phyloP scores from a whole-genome alignment of 2,113 vertebrate genomes.

The Pandion haliaetus region DNA sequence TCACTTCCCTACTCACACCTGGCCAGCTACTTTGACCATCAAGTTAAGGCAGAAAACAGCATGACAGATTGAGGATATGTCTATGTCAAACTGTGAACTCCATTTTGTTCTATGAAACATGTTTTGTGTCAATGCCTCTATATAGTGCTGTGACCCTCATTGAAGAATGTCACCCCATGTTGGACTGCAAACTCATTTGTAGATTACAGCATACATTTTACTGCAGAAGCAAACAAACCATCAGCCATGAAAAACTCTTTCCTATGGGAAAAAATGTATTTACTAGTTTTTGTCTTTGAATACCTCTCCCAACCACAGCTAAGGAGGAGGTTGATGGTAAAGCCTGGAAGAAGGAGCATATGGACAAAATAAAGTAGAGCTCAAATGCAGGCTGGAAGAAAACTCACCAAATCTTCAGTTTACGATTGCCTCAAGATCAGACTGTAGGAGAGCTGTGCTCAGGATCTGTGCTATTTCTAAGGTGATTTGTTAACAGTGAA shows the following conservation, averaged over 20 bases:
- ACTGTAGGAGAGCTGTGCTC: neutral
- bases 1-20: conserved; percentile 29
- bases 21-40: conserved; percentile 19
- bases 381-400: neutral
- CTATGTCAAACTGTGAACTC: conserved; percentile 1
- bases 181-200: neutral
- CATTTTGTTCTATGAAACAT: neutral
- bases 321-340: neutral
- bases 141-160: neutral
- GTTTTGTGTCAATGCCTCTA: conserved; percentile 12
- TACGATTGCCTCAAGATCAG: neutral
- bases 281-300: neutral
- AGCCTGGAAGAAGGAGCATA: neutral
- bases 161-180: neutral
- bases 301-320: neutral
- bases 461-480: neutral
- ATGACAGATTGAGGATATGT: conserved; percentile 19
- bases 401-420: neutral
- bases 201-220: conserved; percentile 9
- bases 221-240: neutral
- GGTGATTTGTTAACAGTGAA: neutral
- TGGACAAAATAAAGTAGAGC: neutral
- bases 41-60: neutral
- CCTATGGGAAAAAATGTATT: neutral
- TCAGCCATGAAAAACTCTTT: neutral